Conservation (phyloP, 53 echinoderm and acorn worm species). For the Patiria pectinifera region DNA sequence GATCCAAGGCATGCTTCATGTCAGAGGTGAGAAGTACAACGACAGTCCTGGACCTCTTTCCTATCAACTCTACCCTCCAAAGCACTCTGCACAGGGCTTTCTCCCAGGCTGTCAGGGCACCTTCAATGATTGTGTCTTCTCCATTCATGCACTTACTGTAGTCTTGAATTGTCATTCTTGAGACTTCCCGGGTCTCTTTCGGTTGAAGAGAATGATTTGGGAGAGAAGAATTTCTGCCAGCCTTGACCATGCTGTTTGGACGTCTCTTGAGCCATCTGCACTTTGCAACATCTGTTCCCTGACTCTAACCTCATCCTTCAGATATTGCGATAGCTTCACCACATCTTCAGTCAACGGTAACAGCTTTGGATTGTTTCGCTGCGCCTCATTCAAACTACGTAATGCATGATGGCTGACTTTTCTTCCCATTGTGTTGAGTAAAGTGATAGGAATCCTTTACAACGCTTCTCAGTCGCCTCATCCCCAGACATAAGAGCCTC, state of each 20-base stretch:
- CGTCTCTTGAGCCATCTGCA: conserved; percentile 15
- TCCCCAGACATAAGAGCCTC: conserved; percentile 58
- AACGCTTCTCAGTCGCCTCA: conserved; percentile 57
- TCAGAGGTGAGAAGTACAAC: too few relatives aligned
- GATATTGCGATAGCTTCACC: conserved; percentile 64
- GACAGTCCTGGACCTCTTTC: too few relatives aligned
- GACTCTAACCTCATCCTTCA: conserved; percentile 52
- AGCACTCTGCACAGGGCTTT: too few relatives aligned
- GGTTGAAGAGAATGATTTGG: conserved; percentile 80
- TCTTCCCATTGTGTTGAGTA: conserved; percentile 74
- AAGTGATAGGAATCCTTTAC: conserved; percentile 39
- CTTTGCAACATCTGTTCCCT: conserved; percentile 42
- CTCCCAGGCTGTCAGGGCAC: too few relatives aligned
- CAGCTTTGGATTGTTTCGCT: conserved; percentile 67
- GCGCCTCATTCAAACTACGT: conserved; percentile 66
- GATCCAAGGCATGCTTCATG: too few relatives aligned
- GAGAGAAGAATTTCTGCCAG: conserved; percentile 68
- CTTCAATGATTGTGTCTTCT: too few relatives aligned
- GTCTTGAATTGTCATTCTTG: conserved; percentile 76
- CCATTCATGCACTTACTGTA: conserved; percentile 60
- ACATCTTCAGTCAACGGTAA: conserved; percentile 74
- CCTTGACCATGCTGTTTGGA: conserved; percentile 67
- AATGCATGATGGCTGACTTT: conserved; percentile 75
- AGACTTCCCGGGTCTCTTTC: conserved; percentile 84
- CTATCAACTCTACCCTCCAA: too few relatives aligned